Conservation (phyloP, 2,888 invertebrate species). For the Phalera bucephala region DNA sequence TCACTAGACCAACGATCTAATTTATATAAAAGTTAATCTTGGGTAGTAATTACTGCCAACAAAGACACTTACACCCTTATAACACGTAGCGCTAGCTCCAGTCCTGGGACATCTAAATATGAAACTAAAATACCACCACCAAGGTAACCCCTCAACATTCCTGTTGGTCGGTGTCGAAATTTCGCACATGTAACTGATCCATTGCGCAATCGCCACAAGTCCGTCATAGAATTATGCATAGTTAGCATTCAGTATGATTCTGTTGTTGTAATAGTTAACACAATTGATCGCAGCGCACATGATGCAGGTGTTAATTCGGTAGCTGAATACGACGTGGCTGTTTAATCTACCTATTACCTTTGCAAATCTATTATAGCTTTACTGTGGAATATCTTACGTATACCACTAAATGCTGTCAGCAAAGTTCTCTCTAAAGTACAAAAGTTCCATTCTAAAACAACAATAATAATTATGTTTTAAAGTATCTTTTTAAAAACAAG, state of each 20-base stretch:
- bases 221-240: constrained; percentile 42
- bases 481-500: too few species aligned
- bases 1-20: too few species aligned
- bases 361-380: not conserved
- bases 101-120: not conserved
- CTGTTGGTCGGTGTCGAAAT: constrained; percentile 20
- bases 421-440: too few species aligned
- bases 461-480: too few species aligned
- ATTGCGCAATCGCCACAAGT: constrained; percentile 45
- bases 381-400: too few species aligned
- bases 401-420: too few species aligned
- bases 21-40: too few species aligned
- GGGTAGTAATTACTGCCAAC: too few species aligned
- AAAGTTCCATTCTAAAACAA: too few species aligned
- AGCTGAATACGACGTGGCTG: constrained; percentile 4
- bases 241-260: constrained; percentile 59
- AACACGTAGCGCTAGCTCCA: too few species aligned
- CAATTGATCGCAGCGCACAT: constrained; percentile 24
- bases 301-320: constrained; percentile 34
- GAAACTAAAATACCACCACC: constrained; percentile 4
- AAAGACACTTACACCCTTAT: too few species aligned
- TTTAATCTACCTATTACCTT: not conserved
- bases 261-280: constrained; percentile 49
- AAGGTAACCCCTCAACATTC: constrained; percentile 11
- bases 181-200: constrained; percentile 33